These are phyloP conservation scores for Trilocha varians DNA, from an alignment of 2,888 invertebrate genomes.

Conservation along the genomic window DNA sequence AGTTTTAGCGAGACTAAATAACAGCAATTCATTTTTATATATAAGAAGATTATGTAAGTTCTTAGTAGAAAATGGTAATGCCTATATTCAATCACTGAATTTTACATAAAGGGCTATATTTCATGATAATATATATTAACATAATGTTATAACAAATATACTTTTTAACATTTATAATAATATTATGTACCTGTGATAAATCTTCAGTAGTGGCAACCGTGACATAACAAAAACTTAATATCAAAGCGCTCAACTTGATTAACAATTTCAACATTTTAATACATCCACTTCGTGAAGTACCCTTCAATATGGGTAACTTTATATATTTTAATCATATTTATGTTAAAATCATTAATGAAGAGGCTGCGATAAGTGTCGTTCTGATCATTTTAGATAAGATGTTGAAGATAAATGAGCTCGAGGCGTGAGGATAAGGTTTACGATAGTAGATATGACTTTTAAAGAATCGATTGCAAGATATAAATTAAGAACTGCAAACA, in stretches of 20 bases:
- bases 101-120: neutral
- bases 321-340: constrained; percentile 2
- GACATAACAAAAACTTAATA: constrained; percentile 34
- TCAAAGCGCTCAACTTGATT: constrained; percentile 30
- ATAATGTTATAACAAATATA: neutral
- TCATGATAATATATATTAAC: neutral
- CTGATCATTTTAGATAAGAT: constrained; percentile 4
- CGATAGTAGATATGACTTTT: constrained; percentile 1
- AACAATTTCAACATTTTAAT: constrained; percentile 4
- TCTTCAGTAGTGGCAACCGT: constrained; percentile 30
- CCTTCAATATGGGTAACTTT: neutral
- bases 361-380: constrained; percentile 15
- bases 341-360: constrained; percentile 9
- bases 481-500: too few relatives aligned
- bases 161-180: constrained; percentile 20
- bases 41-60: too few relatives aligned
- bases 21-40: too few relatives aligned
- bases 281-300: neutral
- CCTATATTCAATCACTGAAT: neutral
- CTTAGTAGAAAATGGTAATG: too few relatives aligned
- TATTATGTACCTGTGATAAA: constrained; percentile 50
- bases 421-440: constrained; percentile 1
- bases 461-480: too few relatives aligned
- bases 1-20: too few relatives aligned
- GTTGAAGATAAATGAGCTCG: constrained; percentile 1